Evolutionary conservation across 53 echinoderm and acorn worm species (phyloP), one percentile per base, ranked within the genome.

Genomic region (Stichopus horrens): DNA sequence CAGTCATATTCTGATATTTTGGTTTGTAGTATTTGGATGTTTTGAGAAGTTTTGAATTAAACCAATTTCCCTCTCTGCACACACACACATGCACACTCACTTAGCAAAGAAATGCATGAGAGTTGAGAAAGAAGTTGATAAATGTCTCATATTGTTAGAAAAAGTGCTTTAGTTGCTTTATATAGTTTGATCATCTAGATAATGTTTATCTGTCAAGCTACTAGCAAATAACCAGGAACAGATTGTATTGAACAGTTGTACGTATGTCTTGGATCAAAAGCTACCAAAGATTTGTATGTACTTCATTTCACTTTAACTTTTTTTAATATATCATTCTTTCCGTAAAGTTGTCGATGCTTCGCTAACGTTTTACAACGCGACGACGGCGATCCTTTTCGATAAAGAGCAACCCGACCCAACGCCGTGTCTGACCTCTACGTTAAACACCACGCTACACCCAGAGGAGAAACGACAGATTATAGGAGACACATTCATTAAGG

Each of bases 401-500:
- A 97, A 91, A 86, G 94, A 89, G 21, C 90, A 93, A 53, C 94
- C 92, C 19, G 90, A 91, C 52, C 91, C 94, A 23, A 92, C 93
- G 5, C 95, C 93, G 59, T 90, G 95, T 54, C 53, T 91, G 23
- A 95, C 94, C 22, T 92, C 92, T 74, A 95, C 95, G 74, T 90
- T 97, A 52, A 97, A 97, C 88, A 93, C 92, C 13, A 95, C 95
- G 7, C 88, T 87, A 9, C 76, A 95, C 54, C 97, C 97, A 19
- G 97, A 97, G 78, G 97, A 97, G 63, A 97, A 97, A 74, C 91
- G 97, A 4, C 92, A 97, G 86, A 93, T 95, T 19, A 95, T 95
- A 22, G 97, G 95, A 5, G 97, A 97, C 59, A 97, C 95, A 3
- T 97, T 97, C 89, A 97, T 97, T 91, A 91, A 90, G 65, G 91